Base-by-base conservation (phyloP, 2,113 vertebrate genomes). In the Ammodramus savannarum region DNA sequence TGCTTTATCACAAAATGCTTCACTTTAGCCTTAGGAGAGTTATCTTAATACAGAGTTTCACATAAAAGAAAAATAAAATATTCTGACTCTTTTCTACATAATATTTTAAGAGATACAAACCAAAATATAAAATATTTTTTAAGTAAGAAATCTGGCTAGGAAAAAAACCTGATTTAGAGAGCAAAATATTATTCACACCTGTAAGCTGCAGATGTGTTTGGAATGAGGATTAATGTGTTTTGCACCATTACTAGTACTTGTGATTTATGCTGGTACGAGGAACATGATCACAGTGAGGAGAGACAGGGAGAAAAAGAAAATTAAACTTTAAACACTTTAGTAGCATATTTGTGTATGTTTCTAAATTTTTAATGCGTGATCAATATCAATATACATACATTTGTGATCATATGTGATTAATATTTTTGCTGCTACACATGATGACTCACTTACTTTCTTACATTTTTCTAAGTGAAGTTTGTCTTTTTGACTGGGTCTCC, bases 1-100 rank as follows among this genome's bases (percentile, higher is more conserved):
- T 81, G 32, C 71, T 95, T 97, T 87, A 94, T 95, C 92, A 88
- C 61, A 87, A 75, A 91, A 87, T 76, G n/a, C 39, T 85, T 65
- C 84, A 54, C 61, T 95, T 90, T 66, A 68, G 32, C 68, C 63
- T 71, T 89, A 86, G 46, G 71, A 68, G 46, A 95, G 87, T 76
- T 92, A 71, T 73, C 61, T 96, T 87, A 91, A 92, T 66, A 62
- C 26, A 92, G 32, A 29, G 61, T 92, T 95, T 95, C 87, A 82
- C 71, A 76, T 61, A 69, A 25, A 73, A 92, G 55, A 76, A 95
- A 96, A 93, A 92, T 2, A 44, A 96, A 94, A 90, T 1, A 67
- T 62, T 71, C 52, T 65, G 19, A 31, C 39, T 66, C n/a, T 69
- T 66, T 84, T 75, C 59, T 89, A 15, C 32, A 57, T 57, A 27